Evolutionary conservation across 2,113 vertebrate genomes (phyloP).

Genomic region (Corythaeola cristata): DNA sequence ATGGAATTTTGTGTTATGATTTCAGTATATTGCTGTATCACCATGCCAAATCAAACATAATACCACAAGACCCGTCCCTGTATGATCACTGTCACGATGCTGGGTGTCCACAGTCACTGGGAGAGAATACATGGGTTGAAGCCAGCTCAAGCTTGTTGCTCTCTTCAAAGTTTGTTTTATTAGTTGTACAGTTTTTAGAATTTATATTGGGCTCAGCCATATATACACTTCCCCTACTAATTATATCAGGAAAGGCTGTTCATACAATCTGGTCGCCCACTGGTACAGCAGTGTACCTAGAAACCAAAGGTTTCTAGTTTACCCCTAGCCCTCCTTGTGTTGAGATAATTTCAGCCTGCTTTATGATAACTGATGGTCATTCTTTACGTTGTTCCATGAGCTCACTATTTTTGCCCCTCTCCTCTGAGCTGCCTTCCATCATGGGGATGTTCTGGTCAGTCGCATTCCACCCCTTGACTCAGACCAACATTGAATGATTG

Average conservation of each 20-base stretch:
- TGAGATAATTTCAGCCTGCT: not conserved
- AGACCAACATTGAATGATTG: rapidly evolving
- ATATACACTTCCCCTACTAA: not conserved
- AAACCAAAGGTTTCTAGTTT: not conserved
- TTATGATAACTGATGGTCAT: not conserved
- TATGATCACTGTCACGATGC: not conserved
- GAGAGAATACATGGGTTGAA: not conserved
- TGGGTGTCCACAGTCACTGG: not conserved
- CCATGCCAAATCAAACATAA: too few relatives aligned
- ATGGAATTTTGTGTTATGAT: not conserved
- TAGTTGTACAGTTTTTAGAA: not conserved
- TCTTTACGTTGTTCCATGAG: not conserved
- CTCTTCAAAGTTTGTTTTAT: not conserved
- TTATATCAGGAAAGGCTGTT: not conserved
- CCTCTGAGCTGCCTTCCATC: not conserved
- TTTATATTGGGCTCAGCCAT: not conserved
- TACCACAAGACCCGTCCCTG: not conserved
- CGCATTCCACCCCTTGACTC: not conserved
- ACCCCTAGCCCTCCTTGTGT: not conserved
- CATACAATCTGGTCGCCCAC: not conserved
- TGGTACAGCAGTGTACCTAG: not conserved
- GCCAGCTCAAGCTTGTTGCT: not conserved
- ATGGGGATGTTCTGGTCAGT: not conserved
- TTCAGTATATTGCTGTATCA: too few relatives aligned
- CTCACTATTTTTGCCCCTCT: not conserved